Conservation (phyloP, 2,797 vertebrate genomes). For the Hydrocynus forskahlii region DNA sequence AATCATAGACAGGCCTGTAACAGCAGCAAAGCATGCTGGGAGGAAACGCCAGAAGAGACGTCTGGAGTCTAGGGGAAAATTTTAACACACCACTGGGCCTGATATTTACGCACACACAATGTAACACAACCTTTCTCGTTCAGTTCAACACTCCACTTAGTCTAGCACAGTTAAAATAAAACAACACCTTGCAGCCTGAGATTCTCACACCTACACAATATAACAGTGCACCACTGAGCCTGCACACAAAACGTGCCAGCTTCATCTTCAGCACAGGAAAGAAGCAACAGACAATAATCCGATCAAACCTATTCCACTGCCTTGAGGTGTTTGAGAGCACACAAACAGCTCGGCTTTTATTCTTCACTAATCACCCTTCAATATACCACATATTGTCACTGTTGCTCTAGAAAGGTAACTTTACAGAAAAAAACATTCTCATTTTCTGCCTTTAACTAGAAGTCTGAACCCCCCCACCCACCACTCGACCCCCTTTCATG, state of each 20-base stretch:
- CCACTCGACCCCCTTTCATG: too few species aligned
- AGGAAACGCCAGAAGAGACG: constrained; percentile 28
- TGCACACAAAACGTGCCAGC: not conserved
- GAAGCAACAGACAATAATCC: not conserved
- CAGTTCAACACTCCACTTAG: not conserved
- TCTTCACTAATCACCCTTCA: too few species aligned
- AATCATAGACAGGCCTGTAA: constrained; percentile 61
- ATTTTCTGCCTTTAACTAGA: too few species aligned
- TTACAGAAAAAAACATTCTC: too few species aligned
- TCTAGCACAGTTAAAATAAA: not conserved
- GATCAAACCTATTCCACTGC: too few species aligned
- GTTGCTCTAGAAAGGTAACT: too few species aligned
- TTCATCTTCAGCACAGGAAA: too few species aligned
- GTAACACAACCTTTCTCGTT: not conserved
- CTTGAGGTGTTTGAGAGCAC: too few species aligned
- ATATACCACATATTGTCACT: too few species aligned
- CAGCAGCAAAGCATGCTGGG: constrained; percentile 45
- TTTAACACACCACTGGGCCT: constrained; percentile 21
- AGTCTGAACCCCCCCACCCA: too few species aligned
- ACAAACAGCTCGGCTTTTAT: too few species aligned
- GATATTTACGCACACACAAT: constrained; percentile 21
- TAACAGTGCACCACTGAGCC: not conserved
- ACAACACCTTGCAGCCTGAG: not conserved
- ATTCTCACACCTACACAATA: constrained; percentile 5
- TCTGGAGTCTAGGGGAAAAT: constrained; percentile 27